Conservation (phyloP, 2,797 vertebrate species). For the Gadopsis bispinosus region DNA sequence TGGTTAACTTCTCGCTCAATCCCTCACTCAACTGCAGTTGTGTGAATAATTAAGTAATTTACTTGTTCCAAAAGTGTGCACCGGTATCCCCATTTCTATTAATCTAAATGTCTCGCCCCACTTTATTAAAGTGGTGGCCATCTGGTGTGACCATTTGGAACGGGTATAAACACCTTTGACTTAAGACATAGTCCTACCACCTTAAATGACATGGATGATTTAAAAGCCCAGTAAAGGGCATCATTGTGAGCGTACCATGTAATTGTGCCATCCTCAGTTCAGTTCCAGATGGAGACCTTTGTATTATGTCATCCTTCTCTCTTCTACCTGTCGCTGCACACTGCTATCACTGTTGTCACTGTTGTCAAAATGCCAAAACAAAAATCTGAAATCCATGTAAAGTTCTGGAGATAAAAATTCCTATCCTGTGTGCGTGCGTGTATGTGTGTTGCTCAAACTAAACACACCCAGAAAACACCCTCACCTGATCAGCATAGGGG, state of each 20-base stretch:
- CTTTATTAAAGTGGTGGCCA: neutral
- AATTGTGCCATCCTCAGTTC: neutral
- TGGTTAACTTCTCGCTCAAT: too few relatives aligned
- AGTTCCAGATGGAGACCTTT: neutral
- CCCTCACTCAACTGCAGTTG: too few relatives aligned
- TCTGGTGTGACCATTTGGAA: neutral
- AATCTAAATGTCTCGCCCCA: too few relatives aligned
- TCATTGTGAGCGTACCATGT: neutral
- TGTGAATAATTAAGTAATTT: too few relatives aligned
- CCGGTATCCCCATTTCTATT: neutral
- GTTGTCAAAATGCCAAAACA: constrained; percentile 22
- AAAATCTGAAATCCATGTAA: constrained; percentile 25
- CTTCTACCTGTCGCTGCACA: constrained; percentile 10
- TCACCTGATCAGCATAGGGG: constrained; percentile 40
- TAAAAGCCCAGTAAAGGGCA: neutral
- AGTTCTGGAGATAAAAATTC: constrained; percentile 59
- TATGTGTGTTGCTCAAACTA: constrained; percentile 33
- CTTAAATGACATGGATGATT: neutral
- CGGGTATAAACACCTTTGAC: neutral
- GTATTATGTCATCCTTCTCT: constrained; percentile 12
- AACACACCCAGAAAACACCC: constrained; percentile 65
- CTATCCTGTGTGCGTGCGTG: constrained; percentile 17
- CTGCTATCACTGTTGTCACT: constrained; percentile 34
- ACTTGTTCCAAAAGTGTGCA: neutral
- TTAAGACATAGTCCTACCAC: neutral